phyloP scores from a whole-genome alignment of 1,140 invertebrate genomes.

The Bradysia coprophila region DNA sequence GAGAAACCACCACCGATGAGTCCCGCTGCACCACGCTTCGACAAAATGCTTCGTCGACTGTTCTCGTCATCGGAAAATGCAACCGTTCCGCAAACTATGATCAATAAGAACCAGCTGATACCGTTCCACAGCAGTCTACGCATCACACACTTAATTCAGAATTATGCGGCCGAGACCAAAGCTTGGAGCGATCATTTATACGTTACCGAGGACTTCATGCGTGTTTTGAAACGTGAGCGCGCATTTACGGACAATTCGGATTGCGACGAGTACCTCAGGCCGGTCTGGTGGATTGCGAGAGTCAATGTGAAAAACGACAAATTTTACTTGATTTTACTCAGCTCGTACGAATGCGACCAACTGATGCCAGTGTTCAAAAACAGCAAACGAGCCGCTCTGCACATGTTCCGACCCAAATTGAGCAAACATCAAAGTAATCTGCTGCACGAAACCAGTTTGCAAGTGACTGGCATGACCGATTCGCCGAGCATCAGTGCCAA shows the following conservation, averaged over 20 bases:
- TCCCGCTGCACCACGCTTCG: not conserved
- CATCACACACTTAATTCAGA: not conserved
- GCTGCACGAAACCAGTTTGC: not conserved
- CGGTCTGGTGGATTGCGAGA: not conserved
- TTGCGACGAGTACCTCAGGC: not conserved
- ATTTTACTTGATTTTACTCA: not conserved
- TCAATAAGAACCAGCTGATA: not conserved
- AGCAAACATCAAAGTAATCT: not conserved
- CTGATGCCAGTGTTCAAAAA: not conserved
- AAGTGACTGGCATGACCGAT: not conserved
- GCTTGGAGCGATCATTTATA: not conserved
- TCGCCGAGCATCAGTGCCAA: not conserved
- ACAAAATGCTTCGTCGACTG: not conserved
- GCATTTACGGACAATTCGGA: not conserved
- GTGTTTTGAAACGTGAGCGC: too few species aligned
- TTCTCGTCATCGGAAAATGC: not conserved
- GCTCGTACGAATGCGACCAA: not conserved
- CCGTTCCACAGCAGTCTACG: not conserved
- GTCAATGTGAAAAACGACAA: not conserved
- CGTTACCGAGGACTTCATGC: not conserved
- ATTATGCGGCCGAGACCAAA: not conserved
- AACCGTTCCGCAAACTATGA: not conserved
- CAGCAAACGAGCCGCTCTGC: not conserved
- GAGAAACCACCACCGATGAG: not conserved
- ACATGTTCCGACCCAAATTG: not conserved